phyloP scores from a whole-genome alignment of 2,797 vertebrate genomes.

The Oreochromis mossambicus region DNA sequence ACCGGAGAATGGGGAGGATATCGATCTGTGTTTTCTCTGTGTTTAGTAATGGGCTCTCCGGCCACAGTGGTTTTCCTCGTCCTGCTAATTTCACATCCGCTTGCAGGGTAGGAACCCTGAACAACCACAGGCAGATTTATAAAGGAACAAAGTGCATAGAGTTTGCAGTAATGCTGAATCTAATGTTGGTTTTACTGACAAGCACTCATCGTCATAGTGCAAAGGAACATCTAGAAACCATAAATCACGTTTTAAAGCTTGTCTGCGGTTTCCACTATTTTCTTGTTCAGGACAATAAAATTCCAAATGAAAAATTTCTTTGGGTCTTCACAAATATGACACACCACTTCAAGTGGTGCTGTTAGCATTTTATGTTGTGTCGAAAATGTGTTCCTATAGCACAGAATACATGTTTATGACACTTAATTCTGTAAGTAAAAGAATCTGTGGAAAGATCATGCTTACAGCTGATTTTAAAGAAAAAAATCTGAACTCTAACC shows the following conservation, averaged over 20 bases:
- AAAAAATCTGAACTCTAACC: background rate
- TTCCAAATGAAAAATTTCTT: background rate
- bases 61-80: conserved; percentile 39
- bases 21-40: conserved; percentile 46
- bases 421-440: background rate
- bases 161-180: background rate
- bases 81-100: conserved; percentile 48
- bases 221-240: background rate
- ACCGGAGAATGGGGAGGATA: conserved; percentile 20
- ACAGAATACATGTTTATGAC: background rate
- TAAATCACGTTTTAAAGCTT: background rate
- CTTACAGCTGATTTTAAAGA: background rate
- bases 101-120: conserved; percentile 10
- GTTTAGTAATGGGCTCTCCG: conserved; percentile 59
- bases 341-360: background rate
- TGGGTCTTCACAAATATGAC: background rate
- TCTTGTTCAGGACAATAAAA: background rate
- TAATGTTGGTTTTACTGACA: background rate
- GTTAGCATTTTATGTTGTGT: background rate
- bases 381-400: background rate
- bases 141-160: background rate
- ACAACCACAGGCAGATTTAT: background rate
- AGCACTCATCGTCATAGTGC: background rate
- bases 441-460: rapidly evolving
- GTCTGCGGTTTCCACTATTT: background rate